Evolutionary conservation across 2,113 vertebrate genomes (phyloP).

Genomic region (Penelope pileata): DNA sequence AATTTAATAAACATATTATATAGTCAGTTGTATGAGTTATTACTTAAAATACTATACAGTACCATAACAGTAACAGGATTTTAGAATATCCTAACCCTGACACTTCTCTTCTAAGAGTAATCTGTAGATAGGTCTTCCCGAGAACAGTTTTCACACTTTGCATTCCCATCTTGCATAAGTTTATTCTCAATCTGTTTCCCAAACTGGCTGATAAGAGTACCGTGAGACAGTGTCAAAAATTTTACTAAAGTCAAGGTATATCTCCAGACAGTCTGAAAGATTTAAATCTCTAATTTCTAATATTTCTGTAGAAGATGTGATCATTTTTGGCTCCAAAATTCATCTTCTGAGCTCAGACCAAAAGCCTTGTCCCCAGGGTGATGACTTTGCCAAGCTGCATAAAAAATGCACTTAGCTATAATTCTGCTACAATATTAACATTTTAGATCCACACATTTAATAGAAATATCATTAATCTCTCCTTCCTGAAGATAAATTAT

Average conservation of each 20-base stretch:
- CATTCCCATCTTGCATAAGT: constrained; percentile 36
- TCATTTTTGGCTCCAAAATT: background rate
- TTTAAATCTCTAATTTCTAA: background rate
- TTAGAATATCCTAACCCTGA: constrained; percentile 22
- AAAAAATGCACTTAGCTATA: background rate
- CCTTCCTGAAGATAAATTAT: background rate
- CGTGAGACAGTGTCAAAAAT: background rate
- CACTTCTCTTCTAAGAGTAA: background rate
- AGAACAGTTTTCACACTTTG: constrained; percentile 49
- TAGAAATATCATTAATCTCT: background rate
- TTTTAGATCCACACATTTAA: background rate
- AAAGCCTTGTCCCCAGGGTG: background rate
- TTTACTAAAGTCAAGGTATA: background rate
- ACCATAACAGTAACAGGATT: background rate
- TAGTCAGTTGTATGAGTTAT: background rate
- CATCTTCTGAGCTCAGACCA: background rate
- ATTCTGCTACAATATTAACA: background rate
- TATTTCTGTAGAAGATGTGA: background rate
- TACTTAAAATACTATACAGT: background rate
- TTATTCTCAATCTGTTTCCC: constrained; percentile 53
- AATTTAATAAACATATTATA: background rate
- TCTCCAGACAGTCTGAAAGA: background rate
- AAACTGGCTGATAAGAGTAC: constrained; percentile 19
- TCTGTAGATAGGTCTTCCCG: background rate
- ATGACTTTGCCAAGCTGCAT: background rate